phyloP scores from a whole-genome alignment of 2,888 invertebrate genomes.

The Nephrotoma flavescens region DNA sequence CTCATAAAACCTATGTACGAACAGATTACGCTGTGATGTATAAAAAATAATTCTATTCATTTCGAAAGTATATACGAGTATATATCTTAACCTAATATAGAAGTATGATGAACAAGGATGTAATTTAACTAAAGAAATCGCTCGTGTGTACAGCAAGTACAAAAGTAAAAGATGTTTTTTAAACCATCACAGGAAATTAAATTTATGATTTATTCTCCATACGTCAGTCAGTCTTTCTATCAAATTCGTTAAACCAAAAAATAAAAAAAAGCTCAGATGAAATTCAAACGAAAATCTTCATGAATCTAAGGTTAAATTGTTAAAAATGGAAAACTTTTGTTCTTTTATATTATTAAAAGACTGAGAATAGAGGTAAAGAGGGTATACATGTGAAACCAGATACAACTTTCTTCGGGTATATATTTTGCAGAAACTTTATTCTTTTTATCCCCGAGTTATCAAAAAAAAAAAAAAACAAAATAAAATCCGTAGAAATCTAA shows the following conservation, averaged over 20 bases:
- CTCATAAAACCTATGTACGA: no score
- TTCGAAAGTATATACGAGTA: no score
- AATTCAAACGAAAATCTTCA: not conserved
- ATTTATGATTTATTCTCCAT: not conserved
- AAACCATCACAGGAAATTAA: not conserved
- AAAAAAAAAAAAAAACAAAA: not conserved
- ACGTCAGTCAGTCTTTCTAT: not conserved
- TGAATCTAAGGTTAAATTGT: not conserved
- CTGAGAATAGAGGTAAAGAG: not conserved
- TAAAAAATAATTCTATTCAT: no score
- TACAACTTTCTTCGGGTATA: not conserved
- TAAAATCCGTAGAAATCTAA: not conserved
- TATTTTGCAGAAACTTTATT: not conserved
- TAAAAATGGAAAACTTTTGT: not conserved
- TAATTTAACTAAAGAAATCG: no score
- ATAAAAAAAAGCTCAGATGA: not conserved
- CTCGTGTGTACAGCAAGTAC: not conserved
- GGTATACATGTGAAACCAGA: not conserved
- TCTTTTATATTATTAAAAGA: not conserved
- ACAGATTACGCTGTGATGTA: no score
- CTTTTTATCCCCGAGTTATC: not conserved
- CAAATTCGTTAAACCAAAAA: not conserved
- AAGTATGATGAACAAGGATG: no score
- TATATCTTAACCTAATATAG: no score
- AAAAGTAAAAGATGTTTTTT: not conserved